Percentiles rank a stretch among this genome's conserved stretches.
phyloP scores from a whole-genome alignment of 2,888 invertebrate genomes.

The Drosophila dives region DNA sequence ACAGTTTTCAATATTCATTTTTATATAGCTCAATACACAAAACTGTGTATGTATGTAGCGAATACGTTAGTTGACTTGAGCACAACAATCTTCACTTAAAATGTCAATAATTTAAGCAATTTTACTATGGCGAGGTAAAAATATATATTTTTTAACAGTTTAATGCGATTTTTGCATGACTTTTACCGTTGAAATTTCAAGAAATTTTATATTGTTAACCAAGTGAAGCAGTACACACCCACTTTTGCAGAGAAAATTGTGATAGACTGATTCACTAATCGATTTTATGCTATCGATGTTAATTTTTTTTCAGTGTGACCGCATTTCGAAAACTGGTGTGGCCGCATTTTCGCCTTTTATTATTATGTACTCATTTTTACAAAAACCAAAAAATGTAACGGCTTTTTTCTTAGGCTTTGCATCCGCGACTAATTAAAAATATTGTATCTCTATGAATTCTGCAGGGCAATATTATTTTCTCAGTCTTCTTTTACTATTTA shows the following conservation, averaged over 20 bases:
- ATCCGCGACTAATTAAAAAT: background rate
- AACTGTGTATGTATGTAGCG: conserved; percentile 16
- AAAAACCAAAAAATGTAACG: background rate
- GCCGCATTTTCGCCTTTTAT: background rate
- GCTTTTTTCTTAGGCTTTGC: background rate
- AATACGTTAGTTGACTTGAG: background rate
- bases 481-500: background rate
- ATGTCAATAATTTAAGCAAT: background rate
- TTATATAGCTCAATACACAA: background rate
- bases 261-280: conserved; percentile 34
- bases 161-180: background rate
- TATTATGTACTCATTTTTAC: background rate
- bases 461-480: background rate
- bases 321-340: background rate
- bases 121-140: too few species aligned
- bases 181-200: conserved; percentile 34
- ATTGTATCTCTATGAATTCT: background rate
- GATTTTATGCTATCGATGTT: conserved; percentile 23
- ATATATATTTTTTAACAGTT: background rate
- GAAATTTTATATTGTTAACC: conserved; percentile 15
- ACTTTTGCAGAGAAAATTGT: conserved; percentile 46
- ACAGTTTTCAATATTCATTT: background rate
- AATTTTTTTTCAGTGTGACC: conserved; percentile 28
- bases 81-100: conserved; percentile 1
- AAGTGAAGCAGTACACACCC: conserved; percentile 42